phyloP scores from a whole-genome alignment of 2,797 vertebrate species.

The Triplophysa yarkandensis region DNA sequence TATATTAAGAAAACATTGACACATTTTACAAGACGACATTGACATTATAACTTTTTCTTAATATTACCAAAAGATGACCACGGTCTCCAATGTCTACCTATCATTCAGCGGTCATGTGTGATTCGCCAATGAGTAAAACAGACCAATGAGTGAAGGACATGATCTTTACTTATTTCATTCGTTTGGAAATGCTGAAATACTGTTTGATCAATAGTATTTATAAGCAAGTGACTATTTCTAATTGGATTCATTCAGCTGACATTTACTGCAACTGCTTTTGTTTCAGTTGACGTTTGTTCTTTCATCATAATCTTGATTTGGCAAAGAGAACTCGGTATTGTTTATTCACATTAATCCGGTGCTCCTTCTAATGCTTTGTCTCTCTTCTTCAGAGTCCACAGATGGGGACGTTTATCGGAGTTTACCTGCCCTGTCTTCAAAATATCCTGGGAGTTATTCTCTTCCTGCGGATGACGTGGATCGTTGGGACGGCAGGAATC shows the following conservation, averaged over 20 bases:
- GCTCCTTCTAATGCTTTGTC: neutral
- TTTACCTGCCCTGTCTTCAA: conserved; percentile 96
- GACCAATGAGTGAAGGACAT: conserved; percentile 11
- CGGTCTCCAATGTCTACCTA: conserved; percentile 57
- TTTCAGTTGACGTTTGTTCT: neutral
- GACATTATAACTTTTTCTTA: neutral
- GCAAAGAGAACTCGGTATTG: too few species aligned
- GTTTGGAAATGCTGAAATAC: neutral
- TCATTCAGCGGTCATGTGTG: conserved; percentile 57
- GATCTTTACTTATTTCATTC: neutral
- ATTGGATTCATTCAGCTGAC: neutral
- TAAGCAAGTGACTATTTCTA: too few species aligned
- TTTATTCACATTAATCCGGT: too few species aligned
- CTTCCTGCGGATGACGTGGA: conserved; percentile 94
- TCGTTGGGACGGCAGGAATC: conserved; percentile 92
- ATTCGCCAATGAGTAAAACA: conserved; percentile 47
- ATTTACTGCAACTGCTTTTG: neutral
- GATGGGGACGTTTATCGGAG: conserved; percentile 97
- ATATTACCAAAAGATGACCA: conserved; percentile 58
- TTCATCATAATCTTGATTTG: neutral
- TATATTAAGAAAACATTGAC: too few species aligned
- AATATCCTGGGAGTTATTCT: conserved; percentile 97
- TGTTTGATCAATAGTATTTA: too few species aligned
- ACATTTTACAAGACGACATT: too few species aligned
- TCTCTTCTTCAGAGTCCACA: conserved; percentile 78